These are phyloP conservation scores for Sicus ferrugineus DNA, from an alignment of 2,888 invertebrate genomes.

Conservation along the genomic window DNA sequence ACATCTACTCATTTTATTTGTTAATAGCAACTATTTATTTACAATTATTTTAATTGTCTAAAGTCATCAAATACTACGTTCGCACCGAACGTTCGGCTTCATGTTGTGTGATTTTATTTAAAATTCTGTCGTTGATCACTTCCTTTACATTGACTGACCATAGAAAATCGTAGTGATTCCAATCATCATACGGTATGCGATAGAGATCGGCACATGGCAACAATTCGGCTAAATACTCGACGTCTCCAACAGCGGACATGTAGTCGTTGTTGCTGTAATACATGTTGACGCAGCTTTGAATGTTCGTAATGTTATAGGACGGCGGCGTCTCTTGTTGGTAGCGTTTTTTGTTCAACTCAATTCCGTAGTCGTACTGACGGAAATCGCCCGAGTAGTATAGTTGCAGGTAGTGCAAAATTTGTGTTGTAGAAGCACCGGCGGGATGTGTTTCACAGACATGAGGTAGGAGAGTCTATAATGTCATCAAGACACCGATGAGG, in stretches of 20 bases:
- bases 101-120: constrained; percentile 51
- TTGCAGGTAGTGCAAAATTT: constrained; percentile 78
- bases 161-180: constrained; percentile 76
- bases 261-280: constrained; percentile 75
- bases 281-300: constrained; percentile 71
- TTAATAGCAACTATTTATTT: no score
- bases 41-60: no score
- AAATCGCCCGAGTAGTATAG: constrained; percentile 66
- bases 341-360: constrained; percentile 65
- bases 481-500: no score
- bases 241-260: constrained; percentile 68
- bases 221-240: constrained; percentile 62
- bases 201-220: constrained; percentile 67
- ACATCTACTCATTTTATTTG: no score
- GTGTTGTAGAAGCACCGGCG: constrained; percentile 74
- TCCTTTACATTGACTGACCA: constrained; percentile 71
- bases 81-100: constrained; percentile 42
- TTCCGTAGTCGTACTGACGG: constrained; percentile 69
- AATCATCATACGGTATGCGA: constrained; percentile 66
- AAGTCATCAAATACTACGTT: constrained; percentile 10
- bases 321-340: constrained; percentile 70
- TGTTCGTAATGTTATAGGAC: constrained; percentile 67
- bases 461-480: constrained; percentile 75
- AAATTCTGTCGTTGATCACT: constrained; percentile 67
- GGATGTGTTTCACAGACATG: constrained; percentile 73